phyloP scores from a whole-genome alignment of 2,888 invertebrate species.

The Lasioglossum morio region DNA sequence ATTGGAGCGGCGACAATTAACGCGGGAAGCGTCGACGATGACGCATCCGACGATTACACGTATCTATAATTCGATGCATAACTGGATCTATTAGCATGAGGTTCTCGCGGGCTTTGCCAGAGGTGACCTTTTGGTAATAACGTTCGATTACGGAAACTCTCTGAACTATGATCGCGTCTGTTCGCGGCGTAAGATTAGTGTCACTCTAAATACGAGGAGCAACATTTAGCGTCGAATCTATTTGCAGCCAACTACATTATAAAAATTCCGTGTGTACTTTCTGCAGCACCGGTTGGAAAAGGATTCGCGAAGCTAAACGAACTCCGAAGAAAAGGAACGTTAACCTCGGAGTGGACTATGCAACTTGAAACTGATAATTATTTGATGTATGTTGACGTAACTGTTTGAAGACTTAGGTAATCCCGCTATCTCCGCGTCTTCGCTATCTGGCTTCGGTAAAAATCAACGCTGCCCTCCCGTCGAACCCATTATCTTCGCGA shows the following conservation, averaged over 20 bases:
- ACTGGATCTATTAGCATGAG: not conserved
- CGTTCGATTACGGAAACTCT: not conserved
- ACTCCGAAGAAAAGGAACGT: not conserved
- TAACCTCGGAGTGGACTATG: not conserved
- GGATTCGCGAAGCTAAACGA: not conserved
- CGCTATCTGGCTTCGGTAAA: not conserved
- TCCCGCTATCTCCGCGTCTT: not conserved
- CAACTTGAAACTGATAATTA: conserved; percentile 9
- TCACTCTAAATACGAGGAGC: not conserved
- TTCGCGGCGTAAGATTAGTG: not conserved
- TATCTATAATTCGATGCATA: conserved; percentile 16
- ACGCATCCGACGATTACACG: conserved; percentile 7
- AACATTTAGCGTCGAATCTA: not conserved
- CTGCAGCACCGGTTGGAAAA: not conserved
- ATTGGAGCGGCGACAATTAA: not conserved
- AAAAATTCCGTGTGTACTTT: not conserved
- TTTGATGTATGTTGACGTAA: conserved; percentile 9
- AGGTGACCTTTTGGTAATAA: not conserved
- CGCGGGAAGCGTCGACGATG: not conserved
- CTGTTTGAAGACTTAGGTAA: conserved; percentile 10
- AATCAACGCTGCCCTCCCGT: not conserved
- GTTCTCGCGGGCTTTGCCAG: conserved; percentile 8
- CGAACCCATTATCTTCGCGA: not conserved
- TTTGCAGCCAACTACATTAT: not conserved
- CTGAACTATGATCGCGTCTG: not conserved